Evolutionary conservation across 2,113 vertebrate species (phyloP), one percentile per base, ranked within the genome.

Genomic region (Muntiacus muntjak): DNA sequence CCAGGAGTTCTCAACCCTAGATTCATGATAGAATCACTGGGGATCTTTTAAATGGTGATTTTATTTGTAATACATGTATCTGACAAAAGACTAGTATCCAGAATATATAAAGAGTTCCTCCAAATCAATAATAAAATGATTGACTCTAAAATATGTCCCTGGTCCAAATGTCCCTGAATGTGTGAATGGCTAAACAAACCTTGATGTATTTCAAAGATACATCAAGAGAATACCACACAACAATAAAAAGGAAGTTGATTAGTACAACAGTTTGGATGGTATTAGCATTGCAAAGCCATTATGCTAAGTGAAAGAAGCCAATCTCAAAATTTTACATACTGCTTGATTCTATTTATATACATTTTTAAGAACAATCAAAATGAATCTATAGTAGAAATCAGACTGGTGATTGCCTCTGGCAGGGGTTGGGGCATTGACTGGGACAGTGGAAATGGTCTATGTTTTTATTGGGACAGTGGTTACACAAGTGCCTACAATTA

Each of bases 121-220:
- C 2, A 83, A 94, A 84, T 76, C 94, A 97, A 58, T 64, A 92
- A 88, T 88, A 79, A 92, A 96, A 94, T 67, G 40, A 84, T 57
- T 40, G 55, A 79, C n/a, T 74, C 54, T 54, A 81, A 91, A 91
- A 81, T 58, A 58, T 50, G 16, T 52, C 28, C 78, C 79, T 54
- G 19, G 50, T 26, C 21, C 84, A 82, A 91, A 85, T 74, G 52
- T 71, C 83, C 78, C 58, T 52, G 52, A n/a, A 96, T 30, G 7
- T 50, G 36, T 79, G 74, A 76, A 85, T 55, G 60, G 54, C 58
- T 90, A 58, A 71, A 52, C n/a, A 74, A 23, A 62, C 13, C 30
- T 45, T 84, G 55, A 71, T 71, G 2, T 71, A 12, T 71, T 71
- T 71, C 67, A 71, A 23, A 71, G 67, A 71, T 71, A 71, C n/a